Conservation (phyloP, 53 echinoderm and acorn worm species). For the Hippasteria phrygiana region DNA sequence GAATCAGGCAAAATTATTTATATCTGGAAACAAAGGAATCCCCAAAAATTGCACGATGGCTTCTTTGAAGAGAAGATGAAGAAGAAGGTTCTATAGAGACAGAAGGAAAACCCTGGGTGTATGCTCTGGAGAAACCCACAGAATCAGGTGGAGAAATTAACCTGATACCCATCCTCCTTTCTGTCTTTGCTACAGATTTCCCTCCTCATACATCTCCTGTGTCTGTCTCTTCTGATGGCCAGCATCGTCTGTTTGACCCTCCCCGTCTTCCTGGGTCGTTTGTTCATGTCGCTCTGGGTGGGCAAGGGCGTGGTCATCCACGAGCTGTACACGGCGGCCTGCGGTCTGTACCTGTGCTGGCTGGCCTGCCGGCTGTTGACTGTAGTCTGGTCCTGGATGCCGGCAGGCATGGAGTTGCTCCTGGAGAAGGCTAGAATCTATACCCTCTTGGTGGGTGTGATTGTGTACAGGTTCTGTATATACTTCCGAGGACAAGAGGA, state of each 20-base stretch:
- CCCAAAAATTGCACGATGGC: too few relatives aligned
- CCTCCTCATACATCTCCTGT: conserved; percentile 82
- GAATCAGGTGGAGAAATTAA: too few relatives aligned
- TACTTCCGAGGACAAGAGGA: too few relatives aligned
- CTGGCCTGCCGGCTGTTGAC: conserved; percentile 77
- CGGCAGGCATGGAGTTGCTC: conserved; percentile 82
- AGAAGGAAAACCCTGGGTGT: too few relatives aligned
- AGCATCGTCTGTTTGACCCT: conserved; percentile 93
- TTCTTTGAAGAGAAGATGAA: too few relatives aligned
- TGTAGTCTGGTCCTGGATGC: conserved; percentile 89
- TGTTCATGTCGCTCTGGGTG: conserved; percentile 88
- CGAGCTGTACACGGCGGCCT: conserved; percentile 98
- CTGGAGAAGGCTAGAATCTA: conserved; percentile 84
- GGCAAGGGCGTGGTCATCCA: conserved; percentile 84
- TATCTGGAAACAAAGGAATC: too few relatives aligned
- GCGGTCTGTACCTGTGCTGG: conserved; percentile 97
- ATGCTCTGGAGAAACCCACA: too few relatives aligned
- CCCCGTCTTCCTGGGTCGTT: conserved; percentile 89
- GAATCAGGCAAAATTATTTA: too few relatives aligned
- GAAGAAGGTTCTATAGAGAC: too few relatives aligned
- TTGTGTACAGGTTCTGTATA: background rate
- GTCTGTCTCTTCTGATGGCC: conserved; percentile 82
- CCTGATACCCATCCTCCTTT: background rate
- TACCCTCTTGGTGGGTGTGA: conserved; percentile 82
- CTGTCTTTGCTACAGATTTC: conserved; percentile 72